Conservation (phyloP, 1,140 invertebrate species). For the Euborellia annulipes region DNA sequence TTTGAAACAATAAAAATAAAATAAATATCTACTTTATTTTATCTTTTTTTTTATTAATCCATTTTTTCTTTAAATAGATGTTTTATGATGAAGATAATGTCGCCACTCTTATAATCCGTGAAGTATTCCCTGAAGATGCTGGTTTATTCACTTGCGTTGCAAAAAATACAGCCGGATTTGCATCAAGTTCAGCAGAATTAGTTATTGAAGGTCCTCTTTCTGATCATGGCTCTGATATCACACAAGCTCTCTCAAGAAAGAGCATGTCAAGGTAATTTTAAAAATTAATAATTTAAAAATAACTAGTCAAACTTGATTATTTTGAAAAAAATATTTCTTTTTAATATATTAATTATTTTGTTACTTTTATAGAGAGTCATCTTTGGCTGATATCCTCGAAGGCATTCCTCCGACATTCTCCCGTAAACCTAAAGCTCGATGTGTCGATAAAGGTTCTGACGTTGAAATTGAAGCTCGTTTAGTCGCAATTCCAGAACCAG, state of each 20-base stretch:
- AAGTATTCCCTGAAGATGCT: slow-evolving; percentile 94
- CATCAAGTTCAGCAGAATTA: slow-evolving; percentile 78
- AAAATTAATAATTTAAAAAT: neutral
- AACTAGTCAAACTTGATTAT: neutral
- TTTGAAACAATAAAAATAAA: too few relatives aligned
- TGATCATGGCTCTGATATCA: slow-evolving; percentile 74
- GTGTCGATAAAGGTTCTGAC: slow-evolving; percentile 60
- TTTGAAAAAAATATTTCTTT: slow-evolving; percentile 2
- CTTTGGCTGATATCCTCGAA: slow-evolving; percentile 76
- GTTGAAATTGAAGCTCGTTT: slow-evolving; percentile 70
- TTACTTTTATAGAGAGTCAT: slow-evolving; percentile 51
- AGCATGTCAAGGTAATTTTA: slow-evolving; percentile 47
- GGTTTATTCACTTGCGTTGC: slow-evolving; percentile 92
- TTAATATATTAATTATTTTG: neutral
- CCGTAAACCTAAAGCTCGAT: slow-evolving; percentile 66
- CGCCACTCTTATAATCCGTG: slow-evolving; percentile 80
- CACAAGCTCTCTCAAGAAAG: slow-evolving; percentile 52
- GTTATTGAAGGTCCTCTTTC: slow-evolving; percentile 72
- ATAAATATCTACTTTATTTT: neutral
- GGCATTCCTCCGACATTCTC: slow-evolving; percentile 88
- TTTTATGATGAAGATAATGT: slow-evolving; percentile 86
- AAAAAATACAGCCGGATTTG: slow-evolving; percentile 86
- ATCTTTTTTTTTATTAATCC: neutral
- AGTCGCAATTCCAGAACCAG: slow-evolving; percentile 78
- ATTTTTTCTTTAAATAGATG: slow-evolving; percentile 46